A percentile compares a stretch with the other conserved stretches of the same genome.
Conservation (phyloP, 2,113 vertebrate genomes). For the Osmerus eperlanus region DNA sequence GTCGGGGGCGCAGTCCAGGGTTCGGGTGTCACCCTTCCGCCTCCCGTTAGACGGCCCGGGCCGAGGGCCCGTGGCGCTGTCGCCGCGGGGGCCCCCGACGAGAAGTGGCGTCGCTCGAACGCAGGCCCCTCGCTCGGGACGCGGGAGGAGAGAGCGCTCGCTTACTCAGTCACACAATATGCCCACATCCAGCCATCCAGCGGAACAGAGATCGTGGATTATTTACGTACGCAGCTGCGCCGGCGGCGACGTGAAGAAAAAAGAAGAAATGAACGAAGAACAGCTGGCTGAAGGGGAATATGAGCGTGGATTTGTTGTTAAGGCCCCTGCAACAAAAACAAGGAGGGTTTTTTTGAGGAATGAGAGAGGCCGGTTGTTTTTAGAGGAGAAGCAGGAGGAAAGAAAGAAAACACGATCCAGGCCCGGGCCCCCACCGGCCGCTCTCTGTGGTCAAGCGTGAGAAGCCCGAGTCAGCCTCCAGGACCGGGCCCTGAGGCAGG, state of each 20-base stretch:
- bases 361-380: constrained; percentile 49
- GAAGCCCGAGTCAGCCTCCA: constrained; percentile 41
- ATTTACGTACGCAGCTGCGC: constrained; percentile 74
- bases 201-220: constrained; percentile 67
- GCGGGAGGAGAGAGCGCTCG: constrained; percentile 34
- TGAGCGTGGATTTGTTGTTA: constrained; percentile 35
- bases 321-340: constrained; percentile 49
- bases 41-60: constrained; percentile 35
- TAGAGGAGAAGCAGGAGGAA: constrained; percentile 28
- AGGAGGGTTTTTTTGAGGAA: constrained; percentile 20
- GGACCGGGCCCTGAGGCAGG: constrained; percentile 50
- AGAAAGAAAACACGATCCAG: constrained; percentile 28
- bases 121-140: constrained; percentile 33
- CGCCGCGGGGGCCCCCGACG: constrained; percentile 23
- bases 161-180: constrained; percentile 55
- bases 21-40: constrained; percentile 34
- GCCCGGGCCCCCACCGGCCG: constrained; percentile 24
- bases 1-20: constrained; percentile 38
- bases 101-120: constrained; percentile 41
- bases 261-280: constrained; percentile 73
- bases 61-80: constrained; percentile 48
- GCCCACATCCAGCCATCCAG: constrained; percentile 52
- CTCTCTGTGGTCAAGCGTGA: constrained; percentile 34
- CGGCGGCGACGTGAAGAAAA: constrained; percentile 12
- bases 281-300: constrained; percentile 65